These are phyloP conservation scores for Gymnocypris eckloni DNA, from an alignment of 2,797 vertebrate genomes.

Conservation along the genomic window DNA sequence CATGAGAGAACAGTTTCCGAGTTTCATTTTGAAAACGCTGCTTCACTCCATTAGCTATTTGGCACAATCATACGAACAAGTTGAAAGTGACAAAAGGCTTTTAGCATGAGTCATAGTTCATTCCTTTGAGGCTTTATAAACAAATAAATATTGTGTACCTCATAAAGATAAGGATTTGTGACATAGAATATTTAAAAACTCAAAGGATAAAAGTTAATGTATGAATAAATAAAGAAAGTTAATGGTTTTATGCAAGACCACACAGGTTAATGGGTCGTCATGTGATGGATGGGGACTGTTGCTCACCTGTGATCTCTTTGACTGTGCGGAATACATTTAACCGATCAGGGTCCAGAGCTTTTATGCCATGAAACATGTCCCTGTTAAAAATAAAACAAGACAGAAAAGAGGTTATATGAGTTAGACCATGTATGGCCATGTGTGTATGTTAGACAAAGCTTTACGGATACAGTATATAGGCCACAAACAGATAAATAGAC, in stretches of 20 bases:
- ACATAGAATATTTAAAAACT: slow-evolving; percentile 8
- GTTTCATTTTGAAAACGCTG: slow-evolving; percentile 73
- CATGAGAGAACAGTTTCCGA: slow-evolving; percentile 47
- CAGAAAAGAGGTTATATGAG: not conserved
- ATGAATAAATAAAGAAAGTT: slow-evolving; percentile 16
- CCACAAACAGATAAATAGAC: not conserved
- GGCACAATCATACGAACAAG: slow-evolving; percentile 71
- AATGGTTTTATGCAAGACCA: slow-evolving; percentile 21
- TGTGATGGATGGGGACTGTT: slow-evolving; percentile 12
- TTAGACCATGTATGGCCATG: too few relatives aligned
- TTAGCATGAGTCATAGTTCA: slow-evolving; percentile 69
- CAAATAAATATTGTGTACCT: slow-evolving; percentile 57
- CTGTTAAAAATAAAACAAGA: slow-evolving; percentile 67
- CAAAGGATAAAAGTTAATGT: slow-evolving; percentile 9
- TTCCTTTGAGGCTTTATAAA: slow-evolving; percentile 57
- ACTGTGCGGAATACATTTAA: slow-evolving; percentile 93
- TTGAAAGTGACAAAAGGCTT: slow-evolving; percentile 78
- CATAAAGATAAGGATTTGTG: not conserved
- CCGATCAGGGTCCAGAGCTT: slow-evolving; percentile 91
- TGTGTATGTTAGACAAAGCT: not conserved
- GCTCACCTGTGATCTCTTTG: slow-evolving; percentile 94
- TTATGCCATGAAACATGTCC: slow-evolving; percentile 93
- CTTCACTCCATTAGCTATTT: slow-evolving; percentile 80
- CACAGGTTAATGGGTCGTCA: slow-evolving; percentile 9
- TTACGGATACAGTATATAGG: not conserved